Evolutionary conservation across 2,888 invertebrate genomes (phyloP), one percentile per base, ranked within the genome.

Genomic region (Euspilapteryx auroguttella): DNA sequence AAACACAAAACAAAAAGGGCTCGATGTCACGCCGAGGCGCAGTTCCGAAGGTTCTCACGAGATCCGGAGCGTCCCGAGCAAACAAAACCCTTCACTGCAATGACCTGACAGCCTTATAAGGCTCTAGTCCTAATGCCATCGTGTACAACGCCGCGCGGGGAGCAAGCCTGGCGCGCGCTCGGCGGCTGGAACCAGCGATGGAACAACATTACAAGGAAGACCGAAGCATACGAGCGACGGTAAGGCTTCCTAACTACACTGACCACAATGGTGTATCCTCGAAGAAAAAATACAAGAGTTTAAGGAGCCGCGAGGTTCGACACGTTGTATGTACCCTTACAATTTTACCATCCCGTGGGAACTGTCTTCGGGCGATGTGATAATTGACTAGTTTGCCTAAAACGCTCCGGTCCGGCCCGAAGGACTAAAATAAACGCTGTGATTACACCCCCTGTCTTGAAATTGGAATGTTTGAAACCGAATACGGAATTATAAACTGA

Each of bases 1-100:
- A 48, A 42, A 39, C 33, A 28, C 37, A 33, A 44, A 49, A 42
- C 64, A 63, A 63, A 66, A 65, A 63, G 52, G 49, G 48, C 50
- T 51, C 59, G 51, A 68, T 69, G 73, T 71, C 73, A 75, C 73
- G 71, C 69, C 66, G 59, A 66, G 69, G 69, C 27, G 12, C 68
- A 64, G 61, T 62, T 56, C 59, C 45, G 47, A 55, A 54, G 62
- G 59, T 73, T 75, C 73, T 71, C 73, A 73, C 73, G 73, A 58
- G 55, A 55, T 52, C 49, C 47, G 46, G 41, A 37, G 45, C 47
- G 49, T 48, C 55, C 48, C 59, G 50, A 65, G 52, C 65, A 73
- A 73, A 71, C 59, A 69, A 45, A 53, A 46, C 53, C 47, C 48
- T 26, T 44, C 54, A 59, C 59, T 40, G 53, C 44, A 45, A 45